Conservation (phyloP, 2,888 invertebrate species). For the Ormia ochracea region DNA sequence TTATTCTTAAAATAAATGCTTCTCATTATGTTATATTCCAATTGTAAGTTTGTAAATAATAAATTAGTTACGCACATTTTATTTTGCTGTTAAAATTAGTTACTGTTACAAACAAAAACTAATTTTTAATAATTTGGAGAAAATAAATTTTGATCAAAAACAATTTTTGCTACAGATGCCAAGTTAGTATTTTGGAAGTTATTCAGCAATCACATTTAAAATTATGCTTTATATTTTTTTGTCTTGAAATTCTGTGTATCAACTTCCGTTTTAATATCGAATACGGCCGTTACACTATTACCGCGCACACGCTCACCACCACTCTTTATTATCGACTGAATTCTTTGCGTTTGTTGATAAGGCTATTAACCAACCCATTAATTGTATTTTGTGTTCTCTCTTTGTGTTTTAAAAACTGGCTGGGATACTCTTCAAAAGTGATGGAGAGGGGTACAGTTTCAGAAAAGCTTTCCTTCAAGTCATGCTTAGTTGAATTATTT, state of each 20-base stretch:
- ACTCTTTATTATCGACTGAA: constrained; percentile 49
- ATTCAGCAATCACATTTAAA: constrained; percentile 16
- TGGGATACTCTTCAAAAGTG: constrained; percentile 27
- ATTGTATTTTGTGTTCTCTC: constrained; percentile 22
- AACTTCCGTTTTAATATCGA: constrained; percentile 30
- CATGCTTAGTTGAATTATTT: constrained; percentile 5
- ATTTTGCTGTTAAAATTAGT: constrained; percentile 10
- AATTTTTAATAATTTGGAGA: background rate
- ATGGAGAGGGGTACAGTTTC: constrained; percentile 13
- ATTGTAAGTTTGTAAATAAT: background rate
- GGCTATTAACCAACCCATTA: constrained; percentile 11
- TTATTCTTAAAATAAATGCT: too few species aligned
- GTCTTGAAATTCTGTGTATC: background rate
- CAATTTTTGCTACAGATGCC: constrained; percentile 40
- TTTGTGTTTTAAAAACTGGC: background rate
- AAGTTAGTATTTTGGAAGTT: constrained; percentile 7
- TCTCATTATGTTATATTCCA: too few species aligned
- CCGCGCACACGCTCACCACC: constrained; percentile 51
- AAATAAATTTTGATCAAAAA: too few species aligned
- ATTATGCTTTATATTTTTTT: background rate
- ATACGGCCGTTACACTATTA: constrained; percentile 33
- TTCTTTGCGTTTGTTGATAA: constrained; percentile 16
- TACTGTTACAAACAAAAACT: constrained; percentile 9
- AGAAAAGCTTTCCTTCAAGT: constrained; percentile 19
- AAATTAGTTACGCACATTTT: constrained; percentile 53